A percentile compares a stretch with the other conserved stretches of the same genome.
Evolutionary conservation across 2,797 vertebrate genomes (phyloP).

Genomic region (Cossypha polioptera): DNA sequence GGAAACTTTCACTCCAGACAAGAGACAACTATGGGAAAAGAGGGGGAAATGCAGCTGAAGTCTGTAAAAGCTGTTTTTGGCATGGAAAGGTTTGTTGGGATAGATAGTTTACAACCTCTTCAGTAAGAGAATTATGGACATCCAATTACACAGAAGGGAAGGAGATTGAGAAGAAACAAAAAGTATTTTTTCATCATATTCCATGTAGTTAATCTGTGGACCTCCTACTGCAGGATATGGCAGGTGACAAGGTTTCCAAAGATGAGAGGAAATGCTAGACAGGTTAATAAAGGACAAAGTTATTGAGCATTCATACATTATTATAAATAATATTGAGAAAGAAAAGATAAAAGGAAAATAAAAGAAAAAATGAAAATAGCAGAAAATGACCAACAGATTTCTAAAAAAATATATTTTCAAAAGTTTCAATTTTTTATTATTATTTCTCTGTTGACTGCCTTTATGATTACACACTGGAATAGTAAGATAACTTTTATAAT

Average conservation of each 20-base stretch:
- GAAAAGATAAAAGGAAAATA: background rate
- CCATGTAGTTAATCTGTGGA: background rate
- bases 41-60: background rate
- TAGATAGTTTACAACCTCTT: background rate
- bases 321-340: background rate
- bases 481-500: background rate
- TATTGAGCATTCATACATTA: background rate
- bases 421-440: accelerated
- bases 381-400: background rate
- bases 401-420: background rate
- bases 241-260: background rate
- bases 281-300: background rate
- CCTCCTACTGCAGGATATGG: background rate
- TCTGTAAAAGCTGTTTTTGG: background rate
- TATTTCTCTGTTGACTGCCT: background rate
- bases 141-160: background rate
- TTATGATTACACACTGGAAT: background rate
- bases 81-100: background rate
- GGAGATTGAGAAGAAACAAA: background rate
- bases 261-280: background rate
- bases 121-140: background rate
- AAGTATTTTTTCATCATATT: background rate
- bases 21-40: background rate
- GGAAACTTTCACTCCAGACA: background rate
- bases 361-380: background rate